These are phyloP conservation scores for Stercorarius parasiticus DNA, from an alignment of 2,113 vertebrate genomes.

Conservation along the genomic window DNA sequence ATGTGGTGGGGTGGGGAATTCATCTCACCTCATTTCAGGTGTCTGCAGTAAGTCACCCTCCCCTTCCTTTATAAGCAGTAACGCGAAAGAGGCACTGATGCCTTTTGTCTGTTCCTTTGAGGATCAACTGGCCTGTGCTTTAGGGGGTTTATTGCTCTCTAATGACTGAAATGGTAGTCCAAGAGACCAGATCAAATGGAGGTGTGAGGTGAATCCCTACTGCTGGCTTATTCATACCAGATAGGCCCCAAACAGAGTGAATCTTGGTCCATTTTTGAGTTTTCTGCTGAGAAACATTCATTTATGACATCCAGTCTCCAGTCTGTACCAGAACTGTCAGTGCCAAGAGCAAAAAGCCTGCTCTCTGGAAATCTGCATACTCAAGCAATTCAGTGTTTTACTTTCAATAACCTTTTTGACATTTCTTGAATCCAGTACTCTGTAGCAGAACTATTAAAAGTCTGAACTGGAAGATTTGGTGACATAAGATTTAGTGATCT, in stretches of 20 bases:
- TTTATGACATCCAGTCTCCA: background rate
- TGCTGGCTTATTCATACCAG: background rate
- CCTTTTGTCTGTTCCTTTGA: background rate
- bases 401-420: slow-evolving; percentile 50
- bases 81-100: background rate
- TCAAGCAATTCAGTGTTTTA: slow-evolving; percentile 13
- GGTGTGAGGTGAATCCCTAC: background rate
- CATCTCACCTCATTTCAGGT: background rate
- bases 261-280: background rate
- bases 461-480: background rate
- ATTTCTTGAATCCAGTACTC: slow-evolving; percentile 5
- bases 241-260: background rate
- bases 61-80: background rate
- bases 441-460: background rate
- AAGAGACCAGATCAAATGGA: background rate
- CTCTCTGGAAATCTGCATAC: slow-evolving; percentile 28
- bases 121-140: background rate
- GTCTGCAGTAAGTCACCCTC: background rate
- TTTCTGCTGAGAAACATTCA: background rate
- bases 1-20: background rate
- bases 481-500: background rate
- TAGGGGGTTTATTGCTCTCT: background rate
- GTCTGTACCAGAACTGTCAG: background rate
- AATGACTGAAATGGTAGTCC: background rate
- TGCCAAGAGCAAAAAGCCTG: slow-evolving; percentile 41